A percentile compares a stretch with the other conserved stretches of the same genome.
Evolutionary conservation across 1,140 invertebrate genomes (phyloP).

Genomic region (Geopemphigus sp.): DNA sequence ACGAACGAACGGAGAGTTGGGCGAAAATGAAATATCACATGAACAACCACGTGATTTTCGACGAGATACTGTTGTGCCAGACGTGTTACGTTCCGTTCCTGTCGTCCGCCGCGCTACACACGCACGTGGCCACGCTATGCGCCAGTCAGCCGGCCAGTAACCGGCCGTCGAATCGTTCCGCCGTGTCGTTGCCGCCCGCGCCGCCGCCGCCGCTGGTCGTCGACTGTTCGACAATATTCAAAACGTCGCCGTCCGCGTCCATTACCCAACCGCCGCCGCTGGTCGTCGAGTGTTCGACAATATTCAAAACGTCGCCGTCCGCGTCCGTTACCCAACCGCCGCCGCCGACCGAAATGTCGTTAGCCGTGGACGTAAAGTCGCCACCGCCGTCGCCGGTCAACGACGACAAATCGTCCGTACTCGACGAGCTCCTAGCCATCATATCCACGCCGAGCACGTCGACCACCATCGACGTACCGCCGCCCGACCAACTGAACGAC

Average conservation of each 20-base stretch:
- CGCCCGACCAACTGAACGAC: not conserved
- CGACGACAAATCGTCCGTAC: not conserved
- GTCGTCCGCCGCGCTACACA: not conserved
- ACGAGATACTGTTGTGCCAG: not conserved
- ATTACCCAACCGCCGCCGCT: not conserved
- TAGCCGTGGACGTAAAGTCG: not conserved
- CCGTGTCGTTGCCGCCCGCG: not conserved
- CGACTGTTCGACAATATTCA: constrained; percentile 8
- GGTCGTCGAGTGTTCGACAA: too few relatives aligned
- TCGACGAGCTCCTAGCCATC: not conserved
- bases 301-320: not conserved
- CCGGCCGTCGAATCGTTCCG: not conserved
- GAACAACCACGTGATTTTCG: not conserved
- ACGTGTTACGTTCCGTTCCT: not conserved
- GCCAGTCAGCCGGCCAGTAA: not conserved
- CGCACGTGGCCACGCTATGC: not conserved
- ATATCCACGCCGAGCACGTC: not conserved
- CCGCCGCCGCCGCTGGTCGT: constrained; percentile 2
- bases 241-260: not conserved
- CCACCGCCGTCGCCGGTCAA: not conserved
- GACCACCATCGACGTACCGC: not conserved
- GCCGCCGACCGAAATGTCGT: not conserved
- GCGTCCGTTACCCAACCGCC: too few relatives aligned
- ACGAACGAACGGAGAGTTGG: not conserved
- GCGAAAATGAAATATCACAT: not conserved